A percentile compares a stretch with the other conserved stretches of the same genome.
These are phyloP conservation scores for Nipponia nippon DNA, from an alignment of 2,113 vertebrate genomes.

Conservation along the genomic window DNA sequence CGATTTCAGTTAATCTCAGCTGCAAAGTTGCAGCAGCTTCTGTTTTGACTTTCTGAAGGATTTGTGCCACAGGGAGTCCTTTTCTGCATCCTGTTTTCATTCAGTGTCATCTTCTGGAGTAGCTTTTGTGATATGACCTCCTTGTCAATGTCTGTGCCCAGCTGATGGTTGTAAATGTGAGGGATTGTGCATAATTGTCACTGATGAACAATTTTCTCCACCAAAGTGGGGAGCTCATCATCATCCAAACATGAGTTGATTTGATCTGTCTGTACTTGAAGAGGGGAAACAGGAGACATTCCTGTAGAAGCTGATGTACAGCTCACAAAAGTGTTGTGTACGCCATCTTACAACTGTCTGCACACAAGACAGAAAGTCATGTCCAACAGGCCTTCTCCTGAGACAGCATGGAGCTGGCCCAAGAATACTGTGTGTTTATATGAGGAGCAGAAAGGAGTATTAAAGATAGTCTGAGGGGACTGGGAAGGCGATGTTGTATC, in stretches of 20 bases:
- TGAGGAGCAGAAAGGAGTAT: background rate
- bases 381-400: background rate
- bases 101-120: background rate
- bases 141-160: background rate
- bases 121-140: background rate
- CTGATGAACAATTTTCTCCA: background rate
- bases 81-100: background rate
- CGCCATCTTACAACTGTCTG: accelerated
- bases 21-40: background rate
- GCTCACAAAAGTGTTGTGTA: background rate
- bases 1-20: background rate
- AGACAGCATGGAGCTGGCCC: background rate
- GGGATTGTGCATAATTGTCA: background rate
- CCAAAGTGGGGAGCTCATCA: background rate
- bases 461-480: background rate
- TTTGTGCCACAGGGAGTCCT: background rate
- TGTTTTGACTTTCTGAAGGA: background rate
- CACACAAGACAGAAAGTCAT: background rate
- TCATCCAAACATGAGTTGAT: background rate
- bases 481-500: background rate
- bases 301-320: background rate
- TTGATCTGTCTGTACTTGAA: background rate
- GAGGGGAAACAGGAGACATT: background rate
- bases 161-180: background rate
- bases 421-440: background rate